Conservation (phyloP, 2,888 invertebrate genomes). For the Dynastes maya region DNA sequence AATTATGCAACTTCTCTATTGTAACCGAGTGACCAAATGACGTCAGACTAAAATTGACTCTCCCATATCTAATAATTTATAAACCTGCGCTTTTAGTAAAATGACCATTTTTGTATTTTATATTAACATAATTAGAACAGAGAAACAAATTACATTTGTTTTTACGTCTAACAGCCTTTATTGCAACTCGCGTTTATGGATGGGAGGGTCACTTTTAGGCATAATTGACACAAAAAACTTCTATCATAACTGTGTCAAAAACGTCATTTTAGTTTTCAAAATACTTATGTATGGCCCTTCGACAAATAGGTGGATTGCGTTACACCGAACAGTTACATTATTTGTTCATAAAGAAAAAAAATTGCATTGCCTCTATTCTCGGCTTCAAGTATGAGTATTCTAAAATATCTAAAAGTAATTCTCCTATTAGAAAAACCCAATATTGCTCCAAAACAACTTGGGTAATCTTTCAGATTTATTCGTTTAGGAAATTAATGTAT, state of each 20-base stretch:
- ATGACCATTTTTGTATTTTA: no score
- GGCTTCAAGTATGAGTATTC: background rate
- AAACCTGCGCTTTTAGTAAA: no score
- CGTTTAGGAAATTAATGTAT: background rate
- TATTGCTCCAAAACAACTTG: background rate
- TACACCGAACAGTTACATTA: slow-evolving; percentile 3
- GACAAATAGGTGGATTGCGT: slow-evolving; percentile 1
- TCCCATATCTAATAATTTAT: no score
- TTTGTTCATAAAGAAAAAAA: background rate
- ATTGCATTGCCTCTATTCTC: background rate
- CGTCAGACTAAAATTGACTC: no score
- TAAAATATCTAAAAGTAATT: slow-evolving; percentile 18
- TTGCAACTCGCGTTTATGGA: no score
- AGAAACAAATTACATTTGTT: no score
- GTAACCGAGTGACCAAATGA: no score
- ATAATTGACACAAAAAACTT: no score
- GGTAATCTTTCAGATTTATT: background rate
- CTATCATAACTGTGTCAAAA: background rate
- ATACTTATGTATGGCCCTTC: background rate
- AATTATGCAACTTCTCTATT: no score
- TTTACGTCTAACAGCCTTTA: no score
- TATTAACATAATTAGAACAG: no score
- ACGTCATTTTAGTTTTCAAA: slow-evolving; percentile 12
- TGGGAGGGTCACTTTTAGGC: no score
- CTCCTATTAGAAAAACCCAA: background rate